Evolutionary conservation across 92 coral and sea anemone species (phyloP), one percentile per base, ranked within the genome.

Genomic region (Parazoanthus swiftii): DNA sequence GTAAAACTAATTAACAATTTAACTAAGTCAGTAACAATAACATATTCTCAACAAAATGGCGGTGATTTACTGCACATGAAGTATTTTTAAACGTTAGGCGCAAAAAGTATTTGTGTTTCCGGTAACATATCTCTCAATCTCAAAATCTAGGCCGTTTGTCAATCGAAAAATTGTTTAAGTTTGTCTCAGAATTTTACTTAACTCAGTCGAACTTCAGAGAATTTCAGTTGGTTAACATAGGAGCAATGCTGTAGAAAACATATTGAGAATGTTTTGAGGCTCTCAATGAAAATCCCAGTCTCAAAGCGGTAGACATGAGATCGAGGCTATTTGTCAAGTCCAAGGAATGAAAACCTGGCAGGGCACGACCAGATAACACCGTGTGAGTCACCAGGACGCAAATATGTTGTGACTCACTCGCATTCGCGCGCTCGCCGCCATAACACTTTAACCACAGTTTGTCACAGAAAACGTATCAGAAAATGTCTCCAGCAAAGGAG

Each of bases 341-440:
- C 81, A 77, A 77, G n/a, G 81, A 77, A 77, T 65, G 59, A 76
- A 77, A 77, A 77, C 81, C 81, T 43, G 81, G 81, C 59, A 44
- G 42, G 42, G 42, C 42, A 39, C 0, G 42, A 39, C 33, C 33
- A 29, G 33, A 29, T 29, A 29, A 29, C 33, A 29, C 33, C 42
- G 42, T 39, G 42, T 39, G 42, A 39, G 42, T 39, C 4, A 39
- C 42, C 42, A 39, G 42, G 42, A 39, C 42, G 42, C 42, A 39
- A 39, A 39, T 39, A 39, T 39, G 42, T 39, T 39, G 42, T 4
- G 42, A 39, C 1, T 39, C 42, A 4, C 42, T 39, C 42, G 42
- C 42, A 39, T 39, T 39, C 1, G 42, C 42, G 2, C 42, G 42
- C 42, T 39, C 42, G 42, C 42, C 42, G 42, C 42, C 2, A 39